Conservation (phyloP, 2,797 vertebrate species). For the Acipenser oxyrinchus region DNA sequence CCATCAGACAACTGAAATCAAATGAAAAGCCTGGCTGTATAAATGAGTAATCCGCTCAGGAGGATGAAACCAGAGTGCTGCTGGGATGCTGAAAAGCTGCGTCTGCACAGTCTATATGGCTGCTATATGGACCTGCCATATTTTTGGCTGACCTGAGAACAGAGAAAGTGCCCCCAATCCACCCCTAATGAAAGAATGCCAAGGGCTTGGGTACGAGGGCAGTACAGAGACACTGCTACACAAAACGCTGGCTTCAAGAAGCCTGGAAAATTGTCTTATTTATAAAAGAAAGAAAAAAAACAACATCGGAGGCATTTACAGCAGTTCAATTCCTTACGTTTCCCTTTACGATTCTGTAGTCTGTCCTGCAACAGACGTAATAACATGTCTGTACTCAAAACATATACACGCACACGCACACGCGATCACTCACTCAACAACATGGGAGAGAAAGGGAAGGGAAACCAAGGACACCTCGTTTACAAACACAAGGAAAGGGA, state of each 20-base stretch:
- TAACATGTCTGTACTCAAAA: constrained; percentile 23
- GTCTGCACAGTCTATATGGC: constrained; percentile 23
- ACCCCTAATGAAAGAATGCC: constrained; percentile 31
- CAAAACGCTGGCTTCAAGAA: constrained; percentile 44
- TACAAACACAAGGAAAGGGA: constrained; percentile 70
- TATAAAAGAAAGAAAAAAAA: constrained; percentile 62
- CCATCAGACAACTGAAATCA: constrained; percentile 43
- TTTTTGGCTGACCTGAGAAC: constrained; percentile 26
- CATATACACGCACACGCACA: constrained; percentile 48
- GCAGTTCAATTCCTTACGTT: constrained; percentile 77
- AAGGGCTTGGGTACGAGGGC: constrained; percentile 39
- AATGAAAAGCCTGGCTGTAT: constrained; percentile 50
- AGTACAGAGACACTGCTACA: constrained; percentile 45
- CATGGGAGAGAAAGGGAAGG: constrained; percentile 59
- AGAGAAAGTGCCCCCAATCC: constrained; percentile 34
- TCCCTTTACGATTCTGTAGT: constrained; percentile 82
- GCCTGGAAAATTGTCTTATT: constrained; percentile 49
- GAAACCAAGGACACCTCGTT: constrained; percentile 71
- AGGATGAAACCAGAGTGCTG: constrained; percentile 29
- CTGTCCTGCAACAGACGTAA: constrained; percentile 45
- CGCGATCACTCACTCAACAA: constrained; percentile 44
- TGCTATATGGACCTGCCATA: constrained; percentile 25
- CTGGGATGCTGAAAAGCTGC: constrained; percentile 28
- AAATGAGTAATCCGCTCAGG: constrained; percentile 17
- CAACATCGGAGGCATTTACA: constrained; percentile 86